These are phyloP conservation scores for Drosophila maculinotata DNA, from an alignment of 2,888 invertebrate species.

Conservation along the genomic window DNA sequence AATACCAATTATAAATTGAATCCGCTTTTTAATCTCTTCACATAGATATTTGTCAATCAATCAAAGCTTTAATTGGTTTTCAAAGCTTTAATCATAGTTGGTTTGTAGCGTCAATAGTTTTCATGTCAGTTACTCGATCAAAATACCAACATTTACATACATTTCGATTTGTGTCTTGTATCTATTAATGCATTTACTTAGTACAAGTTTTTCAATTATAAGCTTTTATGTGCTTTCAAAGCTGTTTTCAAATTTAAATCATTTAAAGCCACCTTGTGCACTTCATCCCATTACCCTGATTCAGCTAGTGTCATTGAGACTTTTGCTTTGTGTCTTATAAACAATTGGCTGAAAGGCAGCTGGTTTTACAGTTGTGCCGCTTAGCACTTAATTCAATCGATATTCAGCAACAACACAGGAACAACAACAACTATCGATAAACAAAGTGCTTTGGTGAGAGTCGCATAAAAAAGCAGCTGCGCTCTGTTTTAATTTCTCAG, in stretches of 20 bases:
- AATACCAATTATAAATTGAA: too few species aligned
- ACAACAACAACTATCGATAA: constrained; percentile 15
- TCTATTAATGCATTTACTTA: too few species aligned
- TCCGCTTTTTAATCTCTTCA: too few species aligned
- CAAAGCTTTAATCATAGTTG: too few species aligned
- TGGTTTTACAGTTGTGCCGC: constrained; percentile 21
- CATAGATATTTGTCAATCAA: too few species aligned
- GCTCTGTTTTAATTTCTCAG: constrained; percentile 8
- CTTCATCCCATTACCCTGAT: neutral
- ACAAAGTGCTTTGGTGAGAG: constrained; percentile 2
- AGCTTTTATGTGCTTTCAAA: neutral
- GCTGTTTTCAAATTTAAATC: too few species aligned
- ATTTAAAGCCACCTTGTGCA: neutral
- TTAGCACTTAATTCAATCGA: neutral
- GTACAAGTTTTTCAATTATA: too few species aligned
- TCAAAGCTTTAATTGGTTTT: neutral
- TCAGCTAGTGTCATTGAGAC: neutral
- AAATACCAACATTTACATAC: too few species aligned
- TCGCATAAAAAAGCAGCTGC: constrained; percentile 16
- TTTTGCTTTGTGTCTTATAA: constrained; percentile 1
- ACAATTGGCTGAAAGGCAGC: constrained; percentile 30
- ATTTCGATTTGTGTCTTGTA: too few species aligned
- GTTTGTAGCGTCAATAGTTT: too few species aligned
- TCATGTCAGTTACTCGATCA: too few species aligned
- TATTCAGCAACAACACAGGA: neutral